A percentile compares a stretch with the other conserved stretches of the same genome.
These are phyloP conservation scores for Papilio polyxenes DNA, from an alignment of 1,140 invertebrate species.

Conservation along the genomic window DNA sequence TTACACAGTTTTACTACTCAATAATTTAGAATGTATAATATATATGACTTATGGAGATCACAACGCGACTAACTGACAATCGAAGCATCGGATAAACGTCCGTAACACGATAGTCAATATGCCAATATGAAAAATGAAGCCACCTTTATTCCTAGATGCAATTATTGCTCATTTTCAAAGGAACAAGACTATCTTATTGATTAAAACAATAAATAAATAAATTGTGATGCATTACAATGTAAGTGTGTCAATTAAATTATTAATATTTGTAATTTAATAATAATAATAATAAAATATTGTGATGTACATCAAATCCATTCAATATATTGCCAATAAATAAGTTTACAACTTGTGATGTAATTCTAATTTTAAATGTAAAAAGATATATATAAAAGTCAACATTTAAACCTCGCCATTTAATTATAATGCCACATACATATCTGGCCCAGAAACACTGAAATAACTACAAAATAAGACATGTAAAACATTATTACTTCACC, in stretches of 20 bases:
- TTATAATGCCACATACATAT: neutral
- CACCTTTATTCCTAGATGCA: neutral
- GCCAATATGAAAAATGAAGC: neutral
- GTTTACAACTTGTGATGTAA: neutral
- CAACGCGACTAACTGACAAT: neutral
- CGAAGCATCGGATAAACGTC: no score
- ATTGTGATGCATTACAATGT: constrained; percentile 1
- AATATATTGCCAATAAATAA: neutral
- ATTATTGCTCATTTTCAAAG: neutral
- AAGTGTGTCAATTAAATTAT: neutral
- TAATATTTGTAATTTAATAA: neutral
- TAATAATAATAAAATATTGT: neutral
- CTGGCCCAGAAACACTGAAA: neutral
- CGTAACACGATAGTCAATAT: no score
- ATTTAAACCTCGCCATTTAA: neutral
- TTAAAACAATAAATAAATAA: constrained; percentile 1
- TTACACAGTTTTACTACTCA: neutral
- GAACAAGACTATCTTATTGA: neutral
- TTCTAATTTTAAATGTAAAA: neutral
- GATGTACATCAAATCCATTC: neutral
- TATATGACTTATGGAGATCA: neutral
- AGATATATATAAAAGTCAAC: neutral
- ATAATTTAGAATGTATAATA: neutral
- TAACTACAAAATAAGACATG: neutral
- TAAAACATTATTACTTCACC: neutral